phyloP scores from a whole-genome alignment of 2,113 vertebrate genomes.

The Erpornis zantholeuca region DNA sequence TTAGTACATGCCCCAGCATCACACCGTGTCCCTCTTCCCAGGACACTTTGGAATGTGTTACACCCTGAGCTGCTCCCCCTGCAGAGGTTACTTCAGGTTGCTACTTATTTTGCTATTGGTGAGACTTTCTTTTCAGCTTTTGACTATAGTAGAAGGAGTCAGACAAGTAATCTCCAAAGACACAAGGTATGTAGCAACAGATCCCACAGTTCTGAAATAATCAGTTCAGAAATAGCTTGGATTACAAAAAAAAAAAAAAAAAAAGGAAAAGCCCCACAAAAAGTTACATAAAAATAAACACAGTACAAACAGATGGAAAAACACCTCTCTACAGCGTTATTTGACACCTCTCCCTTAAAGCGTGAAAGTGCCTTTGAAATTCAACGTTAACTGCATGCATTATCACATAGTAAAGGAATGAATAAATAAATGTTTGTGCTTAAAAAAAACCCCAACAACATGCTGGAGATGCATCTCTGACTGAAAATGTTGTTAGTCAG shows the following conservation, averaged over 20 bases:
- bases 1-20: neutral
- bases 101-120: neutral
- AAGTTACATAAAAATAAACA: neutral
- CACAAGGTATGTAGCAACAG: neutral
- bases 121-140: neutral
- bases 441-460: neutral
- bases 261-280: too few species aligned
- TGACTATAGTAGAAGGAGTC: neutral
- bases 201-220: neutral
- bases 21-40: neutral
- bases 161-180: neutral
- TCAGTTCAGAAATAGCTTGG: neutral
- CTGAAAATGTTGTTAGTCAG: slow-evolving; percentile 10
- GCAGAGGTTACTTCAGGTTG: neutral
- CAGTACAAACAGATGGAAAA: slow-evolving; percentile 11
- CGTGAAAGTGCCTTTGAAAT: slow-evolving; percentile 36
- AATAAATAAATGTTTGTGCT: slow-evolving; percentile 10
- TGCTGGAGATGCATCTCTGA: neutral
- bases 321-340: neutral
- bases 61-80: neutral
- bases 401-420: slow-evolving; percentile 19
- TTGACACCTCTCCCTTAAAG: slow-evolving; percentile 24
- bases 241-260: neutral
- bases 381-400: slow-evolving; percentile 3
- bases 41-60: neutral